Evolutionary conservation across 2,888 invertebrate genomes (phyloP).

Genomic region (Chloromyia formosa): DNA sequence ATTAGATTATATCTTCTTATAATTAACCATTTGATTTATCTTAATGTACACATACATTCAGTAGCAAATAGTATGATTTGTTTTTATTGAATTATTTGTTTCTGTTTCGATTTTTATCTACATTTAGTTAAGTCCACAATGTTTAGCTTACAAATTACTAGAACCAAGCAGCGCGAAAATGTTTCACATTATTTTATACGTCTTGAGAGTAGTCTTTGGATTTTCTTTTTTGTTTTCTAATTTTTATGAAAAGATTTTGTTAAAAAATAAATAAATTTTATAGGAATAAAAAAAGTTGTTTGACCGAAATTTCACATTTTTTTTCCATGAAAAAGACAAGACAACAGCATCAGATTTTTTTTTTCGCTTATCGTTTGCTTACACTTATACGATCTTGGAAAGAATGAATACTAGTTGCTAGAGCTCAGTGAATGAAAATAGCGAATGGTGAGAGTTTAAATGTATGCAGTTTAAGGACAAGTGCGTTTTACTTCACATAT

Average conservation of each 20-base stretch:
- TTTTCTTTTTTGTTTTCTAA: constrained; percentile 9
- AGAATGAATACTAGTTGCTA: no score
- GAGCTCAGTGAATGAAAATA: background rate
- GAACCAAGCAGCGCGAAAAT: constrained; percentile 15
- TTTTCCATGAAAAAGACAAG: constrained; percentile 42
- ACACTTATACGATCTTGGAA: no score
- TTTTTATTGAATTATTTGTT: no score
- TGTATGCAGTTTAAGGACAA: background rate
- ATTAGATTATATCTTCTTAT: background rate
- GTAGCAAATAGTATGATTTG: background rate
- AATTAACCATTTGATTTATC: background rate
- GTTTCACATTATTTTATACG: background rate
- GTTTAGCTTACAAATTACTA: constrained; percentile 9
- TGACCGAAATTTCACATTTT: background rate
- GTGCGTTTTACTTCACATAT: no score
- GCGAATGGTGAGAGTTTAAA: background rate
- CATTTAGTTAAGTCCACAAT: constrained; percentile 1
- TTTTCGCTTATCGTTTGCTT: constrained; percentile 6
- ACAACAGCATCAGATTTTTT: constrained; percentile 16
- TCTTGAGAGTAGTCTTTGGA: constrained; percentile 29
- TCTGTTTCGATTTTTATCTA: background rate
- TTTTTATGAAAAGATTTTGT: no score
- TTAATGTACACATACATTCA: background rate
- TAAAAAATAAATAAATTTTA: constrained; percentile 1
- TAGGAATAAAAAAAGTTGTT: no score